phyloP scores from a whole-genome alignment of 2,888 invertebrate species.

The Tupiocoris notatus region DNA sequence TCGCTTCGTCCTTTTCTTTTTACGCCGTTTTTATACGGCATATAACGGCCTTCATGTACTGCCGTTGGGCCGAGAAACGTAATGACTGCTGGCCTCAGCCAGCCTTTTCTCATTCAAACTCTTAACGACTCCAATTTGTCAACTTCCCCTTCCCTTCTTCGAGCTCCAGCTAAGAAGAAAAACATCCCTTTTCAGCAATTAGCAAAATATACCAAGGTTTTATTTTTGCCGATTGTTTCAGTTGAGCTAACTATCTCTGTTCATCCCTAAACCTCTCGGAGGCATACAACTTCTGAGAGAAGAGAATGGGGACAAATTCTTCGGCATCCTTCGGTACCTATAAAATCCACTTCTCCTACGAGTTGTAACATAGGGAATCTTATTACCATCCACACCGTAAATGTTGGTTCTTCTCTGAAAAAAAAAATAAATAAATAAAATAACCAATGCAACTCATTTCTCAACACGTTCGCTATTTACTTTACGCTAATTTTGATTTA shows the following conservation, averaged over 20 bases:
- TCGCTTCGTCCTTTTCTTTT: neutral
- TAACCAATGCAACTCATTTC: too few species aligned
- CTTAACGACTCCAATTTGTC: neutral
- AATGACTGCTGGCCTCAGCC: neutral
- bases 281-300: neutral
- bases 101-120: neutral
- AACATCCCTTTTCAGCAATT: constrained; percentile 17
- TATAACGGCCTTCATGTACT: neutral
- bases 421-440: too few species aligned
- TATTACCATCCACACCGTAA: too few species aligned
- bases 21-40: neutral
- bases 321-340: too few species aligned
- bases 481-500: too few species aligned
- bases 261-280: neutral
- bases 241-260: neutral
- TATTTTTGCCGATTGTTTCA: neutral
- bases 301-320: neutral
- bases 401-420: too few species aligned
- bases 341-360: too few species aligned
- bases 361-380: too few species aligned
- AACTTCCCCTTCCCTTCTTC: neutral
- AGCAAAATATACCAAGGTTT: constrained; percentile 6
- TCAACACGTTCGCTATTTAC: too few species aligned
- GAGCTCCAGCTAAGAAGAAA: neutral
- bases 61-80: neutral